Evolutionary conservation across 2,888 invertebrate species (phyloP), one percentile per base, ranked within the genome.

Genomic region (Eutolmus rufibarbis): DNA sequence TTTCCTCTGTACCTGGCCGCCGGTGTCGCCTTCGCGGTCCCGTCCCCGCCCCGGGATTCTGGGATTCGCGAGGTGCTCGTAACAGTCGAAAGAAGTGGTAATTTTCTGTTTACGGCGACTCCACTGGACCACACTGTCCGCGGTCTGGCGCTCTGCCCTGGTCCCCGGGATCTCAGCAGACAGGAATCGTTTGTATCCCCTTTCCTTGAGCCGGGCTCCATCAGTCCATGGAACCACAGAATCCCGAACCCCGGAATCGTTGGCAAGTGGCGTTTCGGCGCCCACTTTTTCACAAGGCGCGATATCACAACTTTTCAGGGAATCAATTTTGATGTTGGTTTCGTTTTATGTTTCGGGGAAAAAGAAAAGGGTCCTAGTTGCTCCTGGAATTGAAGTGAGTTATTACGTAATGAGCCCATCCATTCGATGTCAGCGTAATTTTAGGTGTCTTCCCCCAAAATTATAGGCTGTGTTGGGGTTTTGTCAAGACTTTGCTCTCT

Each of bases 81-180:
- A 82, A 19, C 34, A 82, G 37, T 66, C 34, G 19, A 66, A 66
- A 57, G 28, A 82, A 82, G 57, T 57, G 34, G 82, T 66, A 82
- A 82, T 82, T 82, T 82, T 82, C 82, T 82, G 82, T 82, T 82
- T 82, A 82, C 37, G 37, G 23, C 56, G 40, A 82, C 34, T 82
- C 19, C 66, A 57, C 19, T 57, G 57, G 82, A 82, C 82, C 82
- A 82, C 82, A 82, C 57, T 37, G 43, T 23, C 8, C 57, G 57
- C n/a, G 28, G 34, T n/a, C 31, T 31, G 34, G 16, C 31, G 76
- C 28, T 76, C 37, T 82, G 37, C 56, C n/a, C 0, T 37, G 46
- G 79, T 46, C 19, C n/a, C 4, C 43, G 51, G 79, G 28, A 51
- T 51, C 5, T 9, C 79, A n/a, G 14, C 79, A 28, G 66, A 28